Conservation (phyloP, 2,797 vertebrate species). For the Ispidina picta region DNA sequence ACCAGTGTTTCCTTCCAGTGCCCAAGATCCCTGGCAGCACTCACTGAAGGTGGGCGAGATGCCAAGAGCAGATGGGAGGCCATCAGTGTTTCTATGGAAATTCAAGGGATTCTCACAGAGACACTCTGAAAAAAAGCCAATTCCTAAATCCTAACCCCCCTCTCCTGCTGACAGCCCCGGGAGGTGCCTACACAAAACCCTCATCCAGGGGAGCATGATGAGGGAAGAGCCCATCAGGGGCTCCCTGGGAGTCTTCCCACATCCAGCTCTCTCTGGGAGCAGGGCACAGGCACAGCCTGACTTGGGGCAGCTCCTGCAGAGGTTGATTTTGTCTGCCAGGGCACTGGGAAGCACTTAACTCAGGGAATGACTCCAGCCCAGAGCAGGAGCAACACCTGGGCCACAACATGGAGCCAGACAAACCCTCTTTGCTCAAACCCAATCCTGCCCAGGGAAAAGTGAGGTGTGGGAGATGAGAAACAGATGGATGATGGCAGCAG, state of each 20-base stretch:
- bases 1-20: not conserved
- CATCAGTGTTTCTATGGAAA: constrained; percentile 45
- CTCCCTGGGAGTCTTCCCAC: not conserved
- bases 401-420: too few species aligned
- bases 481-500: too few species aligned
- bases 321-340: not conserved
- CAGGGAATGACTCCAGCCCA: not conserved
- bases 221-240: not conserved
- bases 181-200: not conserved
- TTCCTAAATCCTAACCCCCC: not conserved
- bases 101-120: not conserved
- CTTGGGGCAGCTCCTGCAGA: not conserved
- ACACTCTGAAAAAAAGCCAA: not conserved
- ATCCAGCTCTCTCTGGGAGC: not conserved
- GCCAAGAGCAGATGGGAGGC: constrained; percentile 11
- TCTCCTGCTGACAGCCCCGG: not conserved
- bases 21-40: not conserved
- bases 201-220: rapidly evolving
- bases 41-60: not conserved
- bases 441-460: too few species aligned
- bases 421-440: too few species aligned
- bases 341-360: not conserved
- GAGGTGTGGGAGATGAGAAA: too few species aligned
- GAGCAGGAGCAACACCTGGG: too few species aligned
- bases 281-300: not conserved